Evolutionary conservation across 2,888 invertebrate genomes (phyloP), one percentile per base, ranked within the genome.

Genomic region (Amorpha juglandis): DNA sequence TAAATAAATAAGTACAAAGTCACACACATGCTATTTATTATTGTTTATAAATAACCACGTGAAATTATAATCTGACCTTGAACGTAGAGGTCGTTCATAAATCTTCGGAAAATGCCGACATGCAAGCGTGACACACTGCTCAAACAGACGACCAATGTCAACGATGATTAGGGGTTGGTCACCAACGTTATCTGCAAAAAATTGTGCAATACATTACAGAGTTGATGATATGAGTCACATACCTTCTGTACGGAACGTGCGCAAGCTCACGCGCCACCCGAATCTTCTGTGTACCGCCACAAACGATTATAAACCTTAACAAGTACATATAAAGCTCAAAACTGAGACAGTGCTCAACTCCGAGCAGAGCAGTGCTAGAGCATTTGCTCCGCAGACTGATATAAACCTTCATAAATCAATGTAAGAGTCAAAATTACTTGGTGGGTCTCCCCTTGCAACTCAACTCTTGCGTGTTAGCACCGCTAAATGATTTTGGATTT

Each of bases 181-280:
- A 78, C 66, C 69, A 70, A 58, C 68, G 69, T 73, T 78, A 74
- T 78, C 78, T 71, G 63, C 67, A 68, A 66, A 71, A 72, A 77
- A 72, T 72, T 78, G 78, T 70, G 68, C 73, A 78, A 77, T 64
- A 71, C 50, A 9, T 38, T 6, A 38, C 9, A 38, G 3, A 3
- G 38, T 38, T 8, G 66, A 69, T 67, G 50, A 67, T 14, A 58
- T 63, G 67, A 67, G 38, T 67, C 67, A 63, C 58, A 55, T 27
- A 27, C 19, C 19, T n/a, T 38, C 9, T 42, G 14, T 4, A 38
- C 55, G 50, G 38, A 62, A 62, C 63, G 63, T 47, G 66, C 63
- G 19, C 16, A 12, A 27, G 33, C 9, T 38, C 45, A 52, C 66
- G 63, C 53, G 62, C n/a, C 50, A 19, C 27, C 38, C 38, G 19